Base-by-base conservation (phyloP, 2,797 vertebrate genomes). In the Takifugu ocellatus region DNA sequence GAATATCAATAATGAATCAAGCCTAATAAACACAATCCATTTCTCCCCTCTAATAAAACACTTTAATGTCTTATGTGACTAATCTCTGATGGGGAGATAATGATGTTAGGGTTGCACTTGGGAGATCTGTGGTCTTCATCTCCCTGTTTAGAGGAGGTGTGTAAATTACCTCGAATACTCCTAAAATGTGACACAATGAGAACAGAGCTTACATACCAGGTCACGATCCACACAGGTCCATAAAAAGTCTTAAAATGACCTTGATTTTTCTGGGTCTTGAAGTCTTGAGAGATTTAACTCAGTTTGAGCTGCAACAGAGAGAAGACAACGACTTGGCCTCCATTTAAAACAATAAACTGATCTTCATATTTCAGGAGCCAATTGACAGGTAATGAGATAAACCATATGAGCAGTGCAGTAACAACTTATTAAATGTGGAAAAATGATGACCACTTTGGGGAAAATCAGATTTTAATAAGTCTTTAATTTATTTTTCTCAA, bases 121-220 rank as follows among this genome's bases (percentile, higher is more conserved):
- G 69, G 74, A 66, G 71, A 79, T 68, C 68, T 78, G 80, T 70
- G 74, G 73, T 86, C 83, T 78, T 82, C 80, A 71, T 79, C 75
- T 77, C 74, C 63, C 55, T 84, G 75, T 78, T 83, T 79, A 59
- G 70, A 84, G 61, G 79, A 76, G 64, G 78, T 26, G 49, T 64
- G 74, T 87, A 88, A 89, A 89, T 89, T 77, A 79, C 66, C 60
- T 42, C 74, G 62, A 75, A 79, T 43, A 76, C 71, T 80, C 70
- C 66, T 85, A 82, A 87, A 86, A 86, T 72, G 61, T 82, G 78
- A 84, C 74, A 78, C 33, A 43, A 68, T 25, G 63, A 68, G 75
- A 65, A 25, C 56, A 74, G 54, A 58, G 59, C 62, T 67, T 63
- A 80, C 77, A 84, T 73, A 83, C 78, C 74, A 51, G 61, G 70